Evolutionary conservation across 1,140 invertebrate species (phyloP).

Genomic region (Papilio machaon): DNA sequence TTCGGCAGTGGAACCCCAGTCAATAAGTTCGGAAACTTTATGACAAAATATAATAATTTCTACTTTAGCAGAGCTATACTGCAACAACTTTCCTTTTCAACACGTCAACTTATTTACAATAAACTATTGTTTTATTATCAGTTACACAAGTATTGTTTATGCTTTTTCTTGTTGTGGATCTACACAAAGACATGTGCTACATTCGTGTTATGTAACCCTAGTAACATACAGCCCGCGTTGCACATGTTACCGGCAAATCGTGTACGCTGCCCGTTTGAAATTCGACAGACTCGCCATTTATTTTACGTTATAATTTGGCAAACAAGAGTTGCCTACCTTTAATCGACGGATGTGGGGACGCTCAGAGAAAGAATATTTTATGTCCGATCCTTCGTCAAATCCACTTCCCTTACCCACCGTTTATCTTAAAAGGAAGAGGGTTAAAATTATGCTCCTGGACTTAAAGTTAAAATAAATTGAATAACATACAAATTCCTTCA

Average conservation of each 20-base stretch:
- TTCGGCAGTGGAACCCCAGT: background rate
- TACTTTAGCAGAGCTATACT: background rate
- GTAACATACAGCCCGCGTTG: slow-evolving; percentile 19
- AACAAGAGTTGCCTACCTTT: no score
- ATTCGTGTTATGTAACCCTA: slow-evolving; percentile 15
- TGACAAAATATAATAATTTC: background rate
- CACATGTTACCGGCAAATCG: background rate
- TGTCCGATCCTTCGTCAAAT: no score
- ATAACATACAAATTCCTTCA: no score
- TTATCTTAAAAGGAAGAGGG: no score
- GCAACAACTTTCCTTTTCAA: slow-evolving; percentile 12
- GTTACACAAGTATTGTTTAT: slow-evolving; percentile 6
- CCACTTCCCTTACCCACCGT: no score
- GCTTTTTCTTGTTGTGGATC: background rate
- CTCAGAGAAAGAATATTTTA: no score
- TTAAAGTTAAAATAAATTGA: no score
- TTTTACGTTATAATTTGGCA: no score
- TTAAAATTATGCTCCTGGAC: no score
- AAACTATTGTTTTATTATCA: background rate
- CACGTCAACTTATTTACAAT: background rate
- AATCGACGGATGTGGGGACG: no score
- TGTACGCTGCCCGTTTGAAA: background rate
- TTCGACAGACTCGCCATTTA: background rate
- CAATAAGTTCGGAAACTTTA: background rate
- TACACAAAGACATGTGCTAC: slow-evolving; percentile 23